Evolutionary conservation across 1,140 invertebrate genomes (phyloP).

Genomic region (Hermetia illucens): DNA sequence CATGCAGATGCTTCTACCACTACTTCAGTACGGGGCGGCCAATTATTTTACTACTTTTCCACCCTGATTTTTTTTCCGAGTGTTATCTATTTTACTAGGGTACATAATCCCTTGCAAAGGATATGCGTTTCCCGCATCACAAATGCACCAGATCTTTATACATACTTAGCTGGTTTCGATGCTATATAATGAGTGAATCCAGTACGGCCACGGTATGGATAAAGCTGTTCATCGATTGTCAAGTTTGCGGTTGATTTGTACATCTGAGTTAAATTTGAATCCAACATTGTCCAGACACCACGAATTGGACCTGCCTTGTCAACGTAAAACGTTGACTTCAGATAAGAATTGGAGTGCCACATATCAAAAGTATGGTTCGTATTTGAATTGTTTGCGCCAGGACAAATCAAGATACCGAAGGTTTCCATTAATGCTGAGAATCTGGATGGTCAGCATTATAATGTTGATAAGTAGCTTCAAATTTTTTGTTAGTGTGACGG

Average conservation of each 20-base stretch:
- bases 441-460: constrained; percentile 9
- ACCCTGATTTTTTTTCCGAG: constrained; percentile 12
- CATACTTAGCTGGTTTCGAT: constrained; percentile 33
- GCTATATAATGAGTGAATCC: constrained; percentile 30
- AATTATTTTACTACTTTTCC: constrained; percentile 14
- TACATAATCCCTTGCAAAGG: constrained; percentile 13
- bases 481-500: constrained; percentile 15
- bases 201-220: constrained; percentile 23
- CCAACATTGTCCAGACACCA: constrained; percentile 13
- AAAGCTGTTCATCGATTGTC: constrained; percentile 19
- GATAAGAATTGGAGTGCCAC: no score
- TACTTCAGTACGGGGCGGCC: constrained; percentile 9
- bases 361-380: no score
- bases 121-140: constrained; percentile 21
- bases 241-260: constrained; percentile 15
- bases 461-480: constrained; percentile 7
- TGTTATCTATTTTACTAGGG: constrained; percentile 9
- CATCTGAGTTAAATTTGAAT: constrained; percentile 12
- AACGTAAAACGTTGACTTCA: no score
- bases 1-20: no score
- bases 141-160: constrained; percentile 32
- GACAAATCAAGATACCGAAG: no score
- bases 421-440: no score
- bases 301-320: constrained; percentile 16
- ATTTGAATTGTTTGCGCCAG: no score